Evolutionary conservation across 1,140 invertebrate species (phyloP).

Genomic region (Drosophila orosa): DNA sequence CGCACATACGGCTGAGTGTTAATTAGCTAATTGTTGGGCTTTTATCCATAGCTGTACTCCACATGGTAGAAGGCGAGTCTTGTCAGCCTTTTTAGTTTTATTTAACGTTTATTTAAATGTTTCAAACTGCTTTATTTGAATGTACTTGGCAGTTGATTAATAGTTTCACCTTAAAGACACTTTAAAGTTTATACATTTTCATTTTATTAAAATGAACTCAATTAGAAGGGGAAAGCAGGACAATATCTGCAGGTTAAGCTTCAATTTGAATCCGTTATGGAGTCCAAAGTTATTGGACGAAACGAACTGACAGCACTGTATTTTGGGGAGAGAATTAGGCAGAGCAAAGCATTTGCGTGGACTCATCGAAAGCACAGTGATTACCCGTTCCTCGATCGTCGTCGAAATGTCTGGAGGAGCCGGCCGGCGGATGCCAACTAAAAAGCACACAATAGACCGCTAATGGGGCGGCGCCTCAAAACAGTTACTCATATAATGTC

Average conservation of each 20-base stretch:
- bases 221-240: background rate
- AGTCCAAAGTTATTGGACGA: background rate
- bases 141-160: too few relatives aligned
- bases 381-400: constrained; percentile 45
- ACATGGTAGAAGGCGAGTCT: background rate
- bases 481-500: constrained; percentile 74
- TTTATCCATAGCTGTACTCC: background rate
- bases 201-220: background rate
- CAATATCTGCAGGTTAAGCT: background rate
- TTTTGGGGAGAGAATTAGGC: background rate
- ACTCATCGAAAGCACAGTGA: constrained; percentile 34
- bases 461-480: constrained; percentile 56
- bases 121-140: background rate
- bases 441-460: constrained; percentile 31
- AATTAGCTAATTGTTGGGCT: background rate
- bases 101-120: background rate
- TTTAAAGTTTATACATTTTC: background rate
- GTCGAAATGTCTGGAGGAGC: constrained; percentile 53
- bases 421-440: constrained; percentile 54
- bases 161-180: background rate
- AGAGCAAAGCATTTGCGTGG: constrained; percentile 17
- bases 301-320: background rate
- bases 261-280: background rate
- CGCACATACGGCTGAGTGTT: constrained; percentile 3
- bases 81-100: background rate